Conservation (phyloP, 37 sponge, comb jelly and placozoan species). For the Ianthella basta region DNA sequence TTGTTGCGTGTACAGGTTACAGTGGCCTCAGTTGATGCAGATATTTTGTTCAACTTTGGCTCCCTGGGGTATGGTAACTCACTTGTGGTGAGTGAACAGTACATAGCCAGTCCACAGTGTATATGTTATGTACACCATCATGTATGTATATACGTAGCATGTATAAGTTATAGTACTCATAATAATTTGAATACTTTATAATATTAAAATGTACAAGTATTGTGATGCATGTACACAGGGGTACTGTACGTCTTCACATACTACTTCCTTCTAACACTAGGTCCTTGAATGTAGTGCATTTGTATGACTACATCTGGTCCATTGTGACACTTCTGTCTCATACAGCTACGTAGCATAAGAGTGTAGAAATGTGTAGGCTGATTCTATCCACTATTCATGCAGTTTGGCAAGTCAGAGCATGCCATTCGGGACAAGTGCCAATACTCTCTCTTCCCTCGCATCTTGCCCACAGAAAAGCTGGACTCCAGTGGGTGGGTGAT, state of each 20-base stretch:
- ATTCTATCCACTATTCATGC: neutral
- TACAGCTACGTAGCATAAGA: too few relatives aligned
- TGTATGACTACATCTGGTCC: too few relatives aligned
- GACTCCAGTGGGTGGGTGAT: neutral
- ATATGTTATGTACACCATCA: too few relatives aligned
- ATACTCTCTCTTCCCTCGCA: conserved; percentile 12
- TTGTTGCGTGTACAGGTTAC: conserved; percentile 15
- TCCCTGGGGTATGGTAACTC: conserved; percentile 12
- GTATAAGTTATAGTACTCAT: too few relatives aligned
- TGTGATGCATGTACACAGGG: neutral
- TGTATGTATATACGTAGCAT: neutral
- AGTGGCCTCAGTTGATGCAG: conserved; percentile 1
- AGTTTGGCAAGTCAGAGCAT: conserved; percentile 7
- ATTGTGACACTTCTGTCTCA: too few relatives aligned
- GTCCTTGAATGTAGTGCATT: too few relatives aligned
- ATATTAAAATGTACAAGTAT: too few relatives aligned
- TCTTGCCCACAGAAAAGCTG: neutral
- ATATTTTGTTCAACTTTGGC: conserved; percentile 10
- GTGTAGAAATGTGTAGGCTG: too few relatives aligned
- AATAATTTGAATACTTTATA: too few relatives aligned
- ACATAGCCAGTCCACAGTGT: too few relatives aligned
- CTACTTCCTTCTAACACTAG: too few relatives aligned
- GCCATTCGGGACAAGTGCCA: neutral
- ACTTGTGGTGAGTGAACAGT: conserved; percentile 8
- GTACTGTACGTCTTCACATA: too few relatives aligned